Evolutionary conservation across 2,113 vertebrate genomes (phyloP), one percentile per base, ranked within the genome.

Genomic region (Alethe diademata): DNA sequence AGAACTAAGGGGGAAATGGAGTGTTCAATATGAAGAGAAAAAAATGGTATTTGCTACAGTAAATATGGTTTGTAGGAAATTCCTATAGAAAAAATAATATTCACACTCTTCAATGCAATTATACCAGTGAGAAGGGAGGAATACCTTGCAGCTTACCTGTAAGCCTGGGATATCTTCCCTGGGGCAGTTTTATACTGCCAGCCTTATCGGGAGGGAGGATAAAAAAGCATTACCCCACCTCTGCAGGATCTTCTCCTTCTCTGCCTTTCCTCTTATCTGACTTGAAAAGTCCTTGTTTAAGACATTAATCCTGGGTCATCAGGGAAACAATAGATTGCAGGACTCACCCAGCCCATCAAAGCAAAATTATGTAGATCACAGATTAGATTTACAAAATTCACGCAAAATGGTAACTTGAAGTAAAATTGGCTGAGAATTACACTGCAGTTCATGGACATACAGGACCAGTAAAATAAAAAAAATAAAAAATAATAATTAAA

Each of bases 41-140:
- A 45, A 85, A 62, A 7, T 8, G 2, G 6, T 20, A 4, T 65
- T 43, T 81, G 16, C 65, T 85, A 19, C 35, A 73, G 8, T 61
- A 65, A 65, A 10, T 19, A 23, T 60, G 29, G 22, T 62, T 65
- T 62, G 12, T 19, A 66, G 17, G 19, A 70, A 56, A 8, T 40
- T 43, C 9, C 43, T 19, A 45, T 20, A 45, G 43, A 45, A 45
- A 45, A 45, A 19, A 45, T 43, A 8, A 6, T 11, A 19, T 54
- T 31, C 45, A 47, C 8, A 2, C 28, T 16, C 5, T 31, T 0
- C 0, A 12, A 42, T 40, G 35, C 35, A 40, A 25, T 4, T 65
- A 57, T 33, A 11, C 9, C 11, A 11, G 0, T 42, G 19, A 57
- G 42, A 64, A 42, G 23, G 19, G 56, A 48, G 24, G 65, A 48